These are phyloP conservation scores for Bradysia coprophila DNA, from an alignment of 1,140 invertebrate genomes.

Conservation along the genomic window DNA sequence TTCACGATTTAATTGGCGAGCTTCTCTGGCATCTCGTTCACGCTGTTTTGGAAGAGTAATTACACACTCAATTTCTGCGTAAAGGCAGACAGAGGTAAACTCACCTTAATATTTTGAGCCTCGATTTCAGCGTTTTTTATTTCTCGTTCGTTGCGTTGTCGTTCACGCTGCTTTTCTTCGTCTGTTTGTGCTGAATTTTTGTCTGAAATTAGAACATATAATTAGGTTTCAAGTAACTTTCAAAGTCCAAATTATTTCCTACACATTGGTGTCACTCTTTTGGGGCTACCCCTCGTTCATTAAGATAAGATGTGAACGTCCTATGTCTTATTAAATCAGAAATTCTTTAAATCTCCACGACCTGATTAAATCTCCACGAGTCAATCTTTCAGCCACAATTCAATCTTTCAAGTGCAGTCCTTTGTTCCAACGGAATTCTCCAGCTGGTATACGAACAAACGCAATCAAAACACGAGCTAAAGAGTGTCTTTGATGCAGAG, in stretches of 20 bases:
- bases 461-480: no score
- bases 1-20: slow-evolving; percentile 22
- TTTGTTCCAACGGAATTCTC: no score
- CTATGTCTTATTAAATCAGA: neutral
- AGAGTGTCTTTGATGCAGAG: no score
- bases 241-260: neutral
- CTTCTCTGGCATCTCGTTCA: slow-evolving; percentile 23
- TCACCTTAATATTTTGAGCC: slow-evolving; percentile 24
- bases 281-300: neutral
- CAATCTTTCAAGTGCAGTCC: no score
- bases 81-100: slow-evolving; percentile 5
- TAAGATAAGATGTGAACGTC: neutral
- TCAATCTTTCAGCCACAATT: neutral
- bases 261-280: neutral
- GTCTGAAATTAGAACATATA: neutral
- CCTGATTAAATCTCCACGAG: neutral
- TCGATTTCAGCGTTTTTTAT: slow-evolving; percentile 24
- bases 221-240: neutral
- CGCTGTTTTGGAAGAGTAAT: slow-evolving; percentile 12
- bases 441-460: no score
- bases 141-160: slow-evolving; percentile 23
- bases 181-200: slow-evolving; percentile 22
- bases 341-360: neutral
- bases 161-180: slow-evolving; percentile 24
- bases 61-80: neutral